Evolutionary conservation across 1,140 invertebrate species (phyloP).

Genomic region (Leguminivora glycinivorella): DNA sequence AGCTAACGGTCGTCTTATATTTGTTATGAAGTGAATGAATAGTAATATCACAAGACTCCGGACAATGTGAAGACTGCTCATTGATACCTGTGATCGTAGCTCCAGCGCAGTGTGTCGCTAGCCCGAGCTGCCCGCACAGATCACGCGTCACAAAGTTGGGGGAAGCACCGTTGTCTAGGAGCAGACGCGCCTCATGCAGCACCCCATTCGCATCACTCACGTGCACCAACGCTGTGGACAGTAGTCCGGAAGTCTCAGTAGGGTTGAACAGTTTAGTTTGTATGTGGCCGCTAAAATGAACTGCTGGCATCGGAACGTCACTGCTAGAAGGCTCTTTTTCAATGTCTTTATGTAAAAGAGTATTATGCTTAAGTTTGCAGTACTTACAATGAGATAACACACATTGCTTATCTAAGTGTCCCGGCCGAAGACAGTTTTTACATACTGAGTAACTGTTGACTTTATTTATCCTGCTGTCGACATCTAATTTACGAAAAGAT

Average conservation of each 20-base stretch:
- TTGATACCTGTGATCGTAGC: slow-evolving; percentile 21
- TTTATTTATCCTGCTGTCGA: neutral
- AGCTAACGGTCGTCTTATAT: neutral
- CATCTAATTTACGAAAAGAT: neutral
- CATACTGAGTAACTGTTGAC: neutral
- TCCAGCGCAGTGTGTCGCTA: slow-evolving; percentile 24
- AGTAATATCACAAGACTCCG: slow-evolving; percentile 7
- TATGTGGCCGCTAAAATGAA: neutral
- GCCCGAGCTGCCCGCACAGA: slow-evolving; percentile 37
- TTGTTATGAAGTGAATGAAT: neutral
- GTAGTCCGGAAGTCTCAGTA: slow-evolving; percentile 29
- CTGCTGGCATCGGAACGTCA: neutral
- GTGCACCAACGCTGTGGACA: slow-evolving; percentile 40
- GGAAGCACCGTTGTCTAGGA: slow-evolving; percentile 42
- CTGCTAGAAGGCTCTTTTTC: too few relatives aligned
- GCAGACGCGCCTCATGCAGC: slow-evolving; percentile 34
- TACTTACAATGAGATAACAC: slow-evolving; percentile 27
- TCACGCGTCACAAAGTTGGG: slow-evolving; percentile 38
- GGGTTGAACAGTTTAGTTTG: neutral
- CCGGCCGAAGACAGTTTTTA: slow-evolving; percentile 12
- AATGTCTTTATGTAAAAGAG: neutral
- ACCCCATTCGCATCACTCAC: slow-evolving; percentile 34
- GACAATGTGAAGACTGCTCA: neutral
- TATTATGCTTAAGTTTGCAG: slow-evolving; percentile 18
- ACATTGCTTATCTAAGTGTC: slow-evolving; percentile 2